A percentile compares a stretch with the other conserved stretches of the same genome.
Evolutionary conservation across 2,888 invertebrate species (phyloP).

Genomic region (Chrysolina haemoptera): DNA sequence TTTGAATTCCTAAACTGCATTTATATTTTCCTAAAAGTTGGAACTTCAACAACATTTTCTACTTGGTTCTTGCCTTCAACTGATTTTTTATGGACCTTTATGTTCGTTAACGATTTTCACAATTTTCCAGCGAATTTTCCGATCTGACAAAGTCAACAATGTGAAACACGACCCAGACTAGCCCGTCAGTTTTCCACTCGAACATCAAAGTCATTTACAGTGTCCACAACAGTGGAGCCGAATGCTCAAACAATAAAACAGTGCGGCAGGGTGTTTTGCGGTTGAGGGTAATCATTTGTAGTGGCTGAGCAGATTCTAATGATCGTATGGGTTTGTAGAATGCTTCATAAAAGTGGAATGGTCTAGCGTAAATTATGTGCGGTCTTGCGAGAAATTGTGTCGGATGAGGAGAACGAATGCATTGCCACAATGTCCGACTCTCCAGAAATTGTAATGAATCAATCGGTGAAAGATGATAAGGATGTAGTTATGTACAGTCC

Average conservation of each 20-base stretch:
- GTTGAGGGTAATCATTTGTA: background rate
- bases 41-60: too few species aligned
- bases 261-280: background rate
- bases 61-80: too few species aligned
- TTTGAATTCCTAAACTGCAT: too few species aligned
- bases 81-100: too few species aligned
- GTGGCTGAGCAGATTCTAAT: background rate
- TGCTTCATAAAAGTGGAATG: background rate
- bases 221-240: background rate
- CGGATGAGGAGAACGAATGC: background rate
- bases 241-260: background rate
- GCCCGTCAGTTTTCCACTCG: conserved; percentile 23
- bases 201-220: conserved; percentile 23
- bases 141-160: conserved; percentile 3
- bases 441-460: too few species aligned
- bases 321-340: background rate
- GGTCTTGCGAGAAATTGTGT: background rate
- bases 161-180: conserved; percentile 9
- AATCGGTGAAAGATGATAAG: too few species aligned
- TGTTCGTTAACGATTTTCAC: too few species aligned
- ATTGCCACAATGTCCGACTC: too few species aligned
- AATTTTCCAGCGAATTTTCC: too few species aligned
- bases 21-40: too few species aligned
- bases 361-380: background rate
- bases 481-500: too few species aligned